Evolutionary conservation across 2,797 vertebrate species (phyloP), one percentile per base, ranked within the genome.

Genomic region (Naso thynnoides): DNA sequence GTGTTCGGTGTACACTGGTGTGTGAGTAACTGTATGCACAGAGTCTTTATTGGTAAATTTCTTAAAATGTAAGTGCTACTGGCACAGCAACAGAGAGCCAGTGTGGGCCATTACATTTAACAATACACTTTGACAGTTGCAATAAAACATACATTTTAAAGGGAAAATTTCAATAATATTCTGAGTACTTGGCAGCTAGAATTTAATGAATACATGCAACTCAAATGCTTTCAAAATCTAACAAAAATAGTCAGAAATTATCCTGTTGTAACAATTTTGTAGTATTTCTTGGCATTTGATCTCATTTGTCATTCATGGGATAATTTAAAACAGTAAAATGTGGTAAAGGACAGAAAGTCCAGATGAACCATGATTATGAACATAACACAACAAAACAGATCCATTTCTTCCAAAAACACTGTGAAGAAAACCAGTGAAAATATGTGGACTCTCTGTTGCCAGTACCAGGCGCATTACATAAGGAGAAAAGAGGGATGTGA

Each of bases 1-100:
- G 24, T 73, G 48, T 70, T 26, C 14, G 33, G 5, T 64, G 39
- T 41, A 45, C 48, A 31, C 6, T 3, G 8, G 4, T 19, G 18
- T 52, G 26, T 52, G n/a, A 52, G n/a, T n/a, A 33, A 14, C 54
- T 63, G 60, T 55, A 33, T 73, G 44, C 42, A 49, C 23, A 41
- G 21, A 31, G 18, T 24, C 44, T 21, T n/a, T 10, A 63, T 50
- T 27, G 5, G 0, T 45, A 27, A 66, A 67, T 39, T 55, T 70
- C 31, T 21, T 48, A 52, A 52, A 50, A 67, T 8, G 33, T 16
- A 26, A 44, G 56, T 9, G 1, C 11, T 41, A 18, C 24, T 59
- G 38, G 70, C 49, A 54, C 29, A 36, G 9, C 33, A 36, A 11
- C 18, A 13, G 54, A 6, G 16, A 50, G 45, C 52, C 36, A 47